Percentiles rank a stretch among this genome's conserved stretches.
These are phyloP conservation scores for Nipponia nippon DNA, from an alignment of 2,113 vertebrate genomes.

Conservation along the genomic window DNA sequence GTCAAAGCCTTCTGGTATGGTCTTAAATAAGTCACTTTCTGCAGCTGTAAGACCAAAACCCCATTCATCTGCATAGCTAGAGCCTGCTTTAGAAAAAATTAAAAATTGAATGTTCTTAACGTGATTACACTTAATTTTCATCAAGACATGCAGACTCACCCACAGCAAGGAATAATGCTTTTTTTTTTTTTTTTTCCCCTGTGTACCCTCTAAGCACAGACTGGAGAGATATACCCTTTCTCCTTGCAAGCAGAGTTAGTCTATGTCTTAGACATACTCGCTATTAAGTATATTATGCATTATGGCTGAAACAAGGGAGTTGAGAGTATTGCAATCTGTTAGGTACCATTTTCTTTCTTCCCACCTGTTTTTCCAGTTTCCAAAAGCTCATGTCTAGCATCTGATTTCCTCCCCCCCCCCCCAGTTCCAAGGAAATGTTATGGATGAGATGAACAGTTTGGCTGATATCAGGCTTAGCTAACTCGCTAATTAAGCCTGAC, in stretches of 20 bases:
- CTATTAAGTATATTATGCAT: conserved; percentile 76
- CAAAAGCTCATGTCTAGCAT: background rate
- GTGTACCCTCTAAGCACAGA: conserved; percentile 73
- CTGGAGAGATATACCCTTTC: conserved; percentile 73
- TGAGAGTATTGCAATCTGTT: background rate
- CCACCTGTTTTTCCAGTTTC: background rate
- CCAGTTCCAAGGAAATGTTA: background rate
- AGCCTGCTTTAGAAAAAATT: background rate
- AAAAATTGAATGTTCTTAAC: background rate
- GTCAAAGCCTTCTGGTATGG: background rate
- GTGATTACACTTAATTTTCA: background rate
- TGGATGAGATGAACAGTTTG: background rate
- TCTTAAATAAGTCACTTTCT: background rate
- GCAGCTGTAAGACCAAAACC: background rate
- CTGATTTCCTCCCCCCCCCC: background rate
- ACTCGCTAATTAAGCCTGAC: background rate
- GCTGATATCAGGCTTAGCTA: background rate
- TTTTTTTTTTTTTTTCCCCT: background rate
- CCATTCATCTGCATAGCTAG: background rate
- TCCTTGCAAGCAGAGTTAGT: conserved; percentile 74
- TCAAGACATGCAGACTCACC: background rate
- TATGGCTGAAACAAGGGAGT: conserved; percentile 56
- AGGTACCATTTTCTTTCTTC: background rate
- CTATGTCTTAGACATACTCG: conserved; percentile 79
- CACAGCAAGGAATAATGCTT: background rate